Percentiles rank a stretch among this genome's conserved stretches.
phyloP scores from a whole-genome alignment of 2,113 vertebrate genomes.

The Cheirogaleus medius region DNA sequence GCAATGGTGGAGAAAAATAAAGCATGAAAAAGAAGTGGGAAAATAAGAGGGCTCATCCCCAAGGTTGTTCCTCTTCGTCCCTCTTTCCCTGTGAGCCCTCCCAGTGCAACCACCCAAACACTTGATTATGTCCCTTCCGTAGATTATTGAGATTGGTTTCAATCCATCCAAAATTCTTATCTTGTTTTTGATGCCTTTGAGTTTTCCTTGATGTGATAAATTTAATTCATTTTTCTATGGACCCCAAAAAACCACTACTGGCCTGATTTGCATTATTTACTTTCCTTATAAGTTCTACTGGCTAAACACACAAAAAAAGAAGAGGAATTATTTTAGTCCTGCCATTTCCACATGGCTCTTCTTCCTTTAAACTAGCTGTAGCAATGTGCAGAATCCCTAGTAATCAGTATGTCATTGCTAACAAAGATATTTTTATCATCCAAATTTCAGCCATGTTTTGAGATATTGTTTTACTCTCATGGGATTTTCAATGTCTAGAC shows the following conservation, averaged over 20 bases:
- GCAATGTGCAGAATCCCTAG: not conserved
- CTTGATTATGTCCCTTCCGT: not conserved
- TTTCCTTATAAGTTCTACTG: not conserved
- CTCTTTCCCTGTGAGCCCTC: not conserved
- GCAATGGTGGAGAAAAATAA: not conserved
- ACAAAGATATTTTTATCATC: not conserved
- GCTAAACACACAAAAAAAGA: not conserved
- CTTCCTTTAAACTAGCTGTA: not conserved
- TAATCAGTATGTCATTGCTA: not conserved
- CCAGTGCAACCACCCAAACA: not conserved
- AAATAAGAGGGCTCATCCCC: not conserved
- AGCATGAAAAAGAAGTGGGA: not conserved
- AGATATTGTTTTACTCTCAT: not conserved
- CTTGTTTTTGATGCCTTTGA: not conserved
- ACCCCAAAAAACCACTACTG: not conserved
- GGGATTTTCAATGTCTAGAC: not conserved
- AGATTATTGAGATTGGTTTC: not conserved
- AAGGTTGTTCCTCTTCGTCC: not conserved
- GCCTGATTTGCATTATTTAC: not conserved
- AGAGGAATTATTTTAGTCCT: not conserved
- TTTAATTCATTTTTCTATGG: constrained; percentile 19
- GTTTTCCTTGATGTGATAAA: not conserved
- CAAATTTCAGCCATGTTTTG: not conserved
- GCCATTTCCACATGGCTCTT: not conserved
- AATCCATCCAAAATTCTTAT: not conserved